phyloP scores from a whole-genome alignment of 1,140 invertebrate species.

The Drosophila repleta region DNA sequence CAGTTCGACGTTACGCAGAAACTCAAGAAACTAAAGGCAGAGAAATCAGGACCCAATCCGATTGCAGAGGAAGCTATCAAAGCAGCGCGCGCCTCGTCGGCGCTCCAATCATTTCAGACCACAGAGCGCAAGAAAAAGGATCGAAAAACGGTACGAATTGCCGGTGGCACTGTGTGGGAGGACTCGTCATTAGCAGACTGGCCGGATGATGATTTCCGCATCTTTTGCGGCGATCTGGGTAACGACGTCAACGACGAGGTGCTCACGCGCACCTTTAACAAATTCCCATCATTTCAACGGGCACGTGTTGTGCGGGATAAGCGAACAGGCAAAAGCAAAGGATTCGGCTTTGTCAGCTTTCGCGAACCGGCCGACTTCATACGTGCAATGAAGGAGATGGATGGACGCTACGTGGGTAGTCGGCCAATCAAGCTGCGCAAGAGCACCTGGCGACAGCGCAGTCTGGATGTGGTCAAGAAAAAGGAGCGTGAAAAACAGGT shows the following conservation, averaged over 20 bases:
- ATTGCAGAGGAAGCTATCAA: slow-evolving; percentile 87
- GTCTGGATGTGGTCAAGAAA: slow-evolving; percentile 96
- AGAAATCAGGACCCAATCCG: slow-evolving; percentile 87
- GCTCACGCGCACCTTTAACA: slow-evolving; percentile 95
- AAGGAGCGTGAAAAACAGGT: slow-evolving; percentile 96
- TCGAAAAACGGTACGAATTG: slow-evolving; percentile 90
- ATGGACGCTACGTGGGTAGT: slow-evolving; percentile 98
- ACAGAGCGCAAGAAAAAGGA: slow-evolving; percentile 87
- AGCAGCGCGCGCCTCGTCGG: slow-evolving; percentile 86
- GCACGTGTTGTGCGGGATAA: slow-evolving; percentile 99
- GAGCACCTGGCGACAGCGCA: slow-evolving; percentile 97
- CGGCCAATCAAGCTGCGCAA: slow-evolving; percentile 98
- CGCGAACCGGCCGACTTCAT: slow-evolving; percentile 99
- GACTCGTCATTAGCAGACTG: slow-evolving; percentile 95
- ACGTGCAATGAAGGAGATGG: slow-evolving; percentile 99
- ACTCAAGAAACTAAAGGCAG: slow-evolving; percentile 87
- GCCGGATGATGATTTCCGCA: slow-evolving; percentile 98
- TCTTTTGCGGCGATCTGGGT: slow-evolving; percentile 99
- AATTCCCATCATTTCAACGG: slow-evolving; percentile 96
- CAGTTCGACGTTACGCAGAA: slow-evolving; percentile 88
- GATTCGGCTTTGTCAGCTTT: slow-evolving; percentile 99
- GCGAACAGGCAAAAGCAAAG: slow-evolving; percentile 98
- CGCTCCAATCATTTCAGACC: slow-evolving; percentile 85
- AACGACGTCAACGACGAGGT: slow-evolving; percentile 99
- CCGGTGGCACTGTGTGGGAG: slow-evolving; percentile 97